Conservation (phyloP, 2,113 vertebrate species). For the Embiotoca jacksoni region DNA sequence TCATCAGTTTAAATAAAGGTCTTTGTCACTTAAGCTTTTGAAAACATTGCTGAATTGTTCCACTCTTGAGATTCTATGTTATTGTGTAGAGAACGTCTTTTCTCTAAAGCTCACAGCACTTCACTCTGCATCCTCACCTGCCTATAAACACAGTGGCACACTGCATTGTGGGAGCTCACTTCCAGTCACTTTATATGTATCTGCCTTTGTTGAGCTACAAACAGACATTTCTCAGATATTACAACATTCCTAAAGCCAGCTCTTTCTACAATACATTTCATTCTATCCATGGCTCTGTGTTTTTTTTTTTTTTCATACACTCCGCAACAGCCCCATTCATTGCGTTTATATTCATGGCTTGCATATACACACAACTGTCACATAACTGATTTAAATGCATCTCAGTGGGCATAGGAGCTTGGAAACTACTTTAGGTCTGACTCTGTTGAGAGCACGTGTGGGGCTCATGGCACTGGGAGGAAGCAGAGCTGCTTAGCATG, state of each 20-base stretch:
- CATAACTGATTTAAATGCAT: slow-evolving; percentile 70
- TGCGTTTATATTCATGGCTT: slow-evolving; percentile 63
- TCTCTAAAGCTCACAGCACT: slow-evolving; percentile 46
- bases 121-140: slow-evolving; percentile 54
- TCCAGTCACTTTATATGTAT: slow-evolving; percentile 81
- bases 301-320: slow-evolving; percentile 32
- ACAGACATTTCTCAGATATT: slow-evolving; percentile 63
- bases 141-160: slow-evolving; percentile 67
- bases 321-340: slow-evolving; percentile 18
- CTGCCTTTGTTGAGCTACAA: slow-evolving; percentile 65
- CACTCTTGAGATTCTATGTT: slow-evolving; percentile 16
- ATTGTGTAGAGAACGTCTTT: slow-evolving; percentile 2
- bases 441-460: slow-evolving; percentile 39
- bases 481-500: slow-evolving; percentile 38
- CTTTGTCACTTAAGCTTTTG: slow-evolving; percentile 2
- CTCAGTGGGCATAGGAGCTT: slow-evolving; percentile 56
- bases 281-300: slow-evolving; percentile 44
- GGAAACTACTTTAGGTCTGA: slow-evolving; percentile 39
- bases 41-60: slow-evolving; percentile 9
- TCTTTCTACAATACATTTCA: slow-evolving; percentile 49
- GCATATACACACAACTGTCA: slow-evolving; percentile 50
- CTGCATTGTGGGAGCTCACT: slow-evolving; percentile 60
- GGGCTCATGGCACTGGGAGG: slow-evolving; percentile 9
- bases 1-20: slow-evolving; percentile 1
- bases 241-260: slow-evolving; percentile 55